Evolutionary conservation across 2,113 vertebrate species (phyloP).

Genomic region (Gymnocephalus cernua): DNA sequence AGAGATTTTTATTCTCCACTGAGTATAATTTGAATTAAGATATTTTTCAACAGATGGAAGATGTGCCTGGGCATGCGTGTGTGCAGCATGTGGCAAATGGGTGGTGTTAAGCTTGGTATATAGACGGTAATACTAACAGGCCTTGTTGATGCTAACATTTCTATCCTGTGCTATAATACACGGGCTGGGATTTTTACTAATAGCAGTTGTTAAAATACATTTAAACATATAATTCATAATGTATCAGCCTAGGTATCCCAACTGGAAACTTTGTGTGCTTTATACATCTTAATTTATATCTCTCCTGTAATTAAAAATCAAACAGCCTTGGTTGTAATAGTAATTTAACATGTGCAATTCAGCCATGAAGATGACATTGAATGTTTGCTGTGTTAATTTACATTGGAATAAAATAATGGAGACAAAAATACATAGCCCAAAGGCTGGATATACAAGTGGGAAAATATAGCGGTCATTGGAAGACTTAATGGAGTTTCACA

Average conservation of each 20-base stretch:
- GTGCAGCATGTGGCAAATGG: conserved; percentile 20
- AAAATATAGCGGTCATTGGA: not conserved
- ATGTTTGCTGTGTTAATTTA: conserved; percentile 13
- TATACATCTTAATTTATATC: conserved; percentile 2
- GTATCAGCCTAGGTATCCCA: not conserved
- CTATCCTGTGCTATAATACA: conserved; percentile 5
- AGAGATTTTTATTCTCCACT: conserved; percentile 6
- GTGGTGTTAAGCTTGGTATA: conserved; percentile 18
- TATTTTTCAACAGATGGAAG: conserved; percentile 29
- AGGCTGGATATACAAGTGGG: not conserved
- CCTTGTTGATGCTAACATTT: conserved; percentile 23
- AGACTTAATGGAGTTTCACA: conserved; percentile 13
- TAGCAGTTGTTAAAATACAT: conserved; percentile 29
- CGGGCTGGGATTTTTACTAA: not conserved
- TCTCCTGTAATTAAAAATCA: not conserved
- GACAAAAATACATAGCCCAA: not conserved
- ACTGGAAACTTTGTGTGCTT: not conserved
- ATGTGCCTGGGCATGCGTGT: conserved; percentile 15
- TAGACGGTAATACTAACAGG: conserved; percentile 8
- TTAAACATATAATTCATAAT: conserved; percentile 7
- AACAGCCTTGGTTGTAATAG: not conserved
- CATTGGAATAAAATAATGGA: not conserved
- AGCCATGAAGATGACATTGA: not conserved
- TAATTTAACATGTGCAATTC: not conserved
- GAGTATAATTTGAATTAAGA: conserved; percentile 26